Percentiles rank a stretch among this genome's conserved stretches.
Conservation (phyloP, 2,888 invertebrate species). For the Drosophila monieri region DNA sequence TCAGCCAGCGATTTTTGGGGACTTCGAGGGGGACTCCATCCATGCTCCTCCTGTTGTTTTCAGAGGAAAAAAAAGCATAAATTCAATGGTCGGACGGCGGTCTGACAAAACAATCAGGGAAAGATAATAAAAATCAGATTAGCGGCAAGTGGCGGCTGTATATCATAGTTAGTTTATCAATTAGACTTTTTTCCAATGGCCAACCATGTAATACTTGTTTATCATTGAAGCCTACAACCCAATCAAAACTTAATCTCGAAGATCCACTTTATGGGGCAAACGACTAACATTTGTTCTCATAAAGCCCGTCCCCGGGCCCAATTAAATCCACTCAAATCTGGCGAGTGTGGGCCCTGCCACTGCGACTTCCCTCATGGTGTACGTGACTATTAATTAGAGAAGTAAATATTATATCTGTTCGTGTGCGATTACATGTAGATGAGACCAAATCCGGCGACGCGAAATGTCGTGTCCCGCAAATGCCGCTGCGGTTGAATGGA, state of each 20-base stretch:
- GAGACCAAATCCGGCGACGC: constrained; percentile 48
- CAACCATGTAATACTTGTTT: background rate
- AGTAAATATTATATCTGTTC: constrained; percentile 66
- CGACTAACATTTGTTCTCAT: constrained; percentile 33
- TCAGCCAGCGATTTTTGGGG: background rate
- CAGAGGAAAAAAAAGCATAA: constrained; percentile 41
- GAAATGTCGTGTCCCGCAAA: constrained; percentile 49
- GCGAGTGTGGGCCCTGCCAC: background rate
- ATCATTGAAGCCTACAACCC: constrained; percentile 2
- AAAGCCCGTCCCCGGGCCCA: constrained; percentile 50
- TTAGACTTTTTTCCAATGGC: background rate
- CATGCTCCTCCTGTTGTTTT: constrained; percentile 20
- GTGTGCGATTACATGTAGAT: constrained; percentile 53
- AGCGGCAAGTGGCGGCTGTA: background rate
- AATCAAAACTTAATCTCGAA: constrained; percentile 24
- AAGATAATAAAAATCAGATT: constrained; percentile 12
- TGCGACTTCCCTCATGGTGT: constrained; percentile 18
- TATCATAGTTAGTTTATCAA: constrained; percentile 2
- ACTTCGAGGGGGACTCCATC: background rate
- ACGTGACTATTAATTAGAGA: constrained; percentile 64
- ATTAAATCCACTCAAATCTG: constrained; percentile 51
- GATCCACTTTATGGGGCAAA: constrained; percentile 25
- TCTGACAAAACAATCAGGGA: constrained; percentile 30
- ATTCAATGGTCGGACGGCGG: constrained; percentile 18
- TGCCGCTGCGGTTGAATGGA: constrained; percentile 60